Percentiles rank a stretch among this genome's conserved stretches.
Evolutionary conservation across 2,113 vertebrate genomes (phyloP).

Genomic region (Nothobranchius kuhntae): DNA sequence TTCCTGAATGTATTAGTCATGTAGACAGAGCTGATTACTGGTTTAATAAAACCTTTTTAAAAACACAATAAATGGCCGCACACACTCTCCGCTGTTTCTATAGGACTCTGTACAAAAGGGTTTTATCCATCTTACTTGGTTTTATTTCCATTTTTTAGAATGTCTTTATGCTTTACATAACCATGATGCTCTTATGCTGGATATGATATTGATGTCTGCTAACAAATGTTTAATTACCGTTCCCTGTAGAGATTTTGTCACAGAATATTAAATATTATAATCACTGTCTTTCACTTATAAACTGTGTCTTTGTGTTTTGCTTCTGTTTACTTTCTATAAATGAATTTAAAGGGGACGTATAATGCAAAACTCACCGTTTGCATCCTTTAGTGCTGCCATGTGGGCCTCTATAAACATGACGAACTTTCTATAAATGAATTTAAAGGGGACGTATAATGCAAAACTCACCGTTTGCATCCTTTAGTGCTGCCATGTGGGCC

Average conservation of each 20-base stretch:
- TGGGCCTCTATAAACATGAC: too few species aligned
- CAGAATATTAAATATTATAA: slow-evolving; percentile 78
- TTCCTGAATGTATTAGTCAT: slow-evolving; percentile 67
- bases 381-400: too few species aligned
- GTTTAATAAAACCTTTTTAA: slow-evolving; percentile 5
- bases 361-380: too few species aligned
- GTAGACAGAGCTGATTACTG: slow-evolving; percentile 19
- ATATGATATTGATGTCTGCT: slow-evolving; percentile 79
- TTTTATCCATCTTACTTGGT: slow-evolving; percentile 31
- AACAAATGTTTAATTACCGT: slow-evolving; percentile 73
- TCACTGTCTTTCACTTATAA: slow-evolving; percentile 55
- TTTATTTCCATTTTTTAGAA: slow-evolving; percentile 40
- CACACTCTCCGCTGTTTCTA: slow-evolving; percentile 42
- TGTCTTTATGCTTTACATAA: slow-evolving; percentile 50
- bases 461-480: too few species aligned
- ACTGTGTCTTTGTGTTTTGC: slow-evolving; percentile 21
- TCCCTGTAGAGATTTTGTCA: slow-evolving; percentile 74
- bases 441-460: too few species aligned
- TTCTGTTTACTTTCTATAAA: neutral
- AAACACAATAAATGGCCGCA: slow-evolving; percentile 49
- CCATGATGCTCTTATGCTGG: slow-evolving; percentile 69
- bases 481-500: too few species aligned
- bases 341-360: too few species aligned
- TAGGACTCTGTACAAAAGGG: slow-evolving; percentile 29
- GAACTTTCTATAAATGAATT: neutral